Conservation (phyloP, 2,888 invertebrate species). For the Amiota communis region DNA sequence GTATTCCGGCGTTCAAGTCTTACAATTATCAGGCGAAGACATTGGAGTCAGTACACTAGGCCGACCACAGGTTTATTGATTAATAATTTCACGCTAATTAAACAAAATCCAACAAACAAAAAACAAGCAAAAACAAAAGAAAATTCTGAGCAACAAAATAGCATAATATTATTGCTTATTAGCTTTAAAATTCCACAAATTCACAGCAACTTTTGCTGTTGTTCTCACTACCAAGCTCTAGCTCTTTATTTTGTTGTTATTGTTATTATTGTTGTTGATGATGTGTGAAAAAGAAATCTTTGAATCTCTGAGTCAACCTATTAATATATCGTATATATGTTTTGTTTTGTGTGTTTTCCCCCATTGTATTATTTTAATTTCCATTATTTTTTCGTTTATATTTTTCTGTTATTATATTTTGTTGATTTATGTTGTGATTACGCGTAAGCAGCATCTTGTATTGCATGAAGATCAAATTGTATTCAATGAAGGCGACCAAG, state of each 20-base stretch:
- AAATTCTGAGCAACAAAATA: background rate
- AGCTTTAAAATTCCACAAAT: background rate
- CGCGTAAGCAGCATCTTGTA: constrained; percentile 53
- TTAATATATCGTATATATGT: background rate
- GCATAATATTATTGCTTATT: too few species aligned
- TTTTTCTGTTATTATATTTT: constrained; percentile 28
- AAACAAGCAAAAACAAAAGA: background rate
- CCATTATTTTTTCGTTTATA: constrained; percentile 14
- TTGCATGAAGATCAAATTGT: constrained; percentile 72
- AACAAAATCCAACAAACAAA: background rate
- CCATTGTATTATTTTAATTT: constrained; percentile 27
- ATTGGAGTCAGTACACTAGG: constrained; percentile 63
- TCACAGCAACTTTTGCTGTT: too few species aligned
- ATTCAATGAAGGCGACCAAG: constrained; percentile 74
- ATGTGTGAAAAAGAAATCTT: constrained; percentile 37
- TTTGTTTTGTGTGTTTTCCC: constrained; percentile 18
- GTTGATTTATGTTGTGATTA: constrained; percentile 20
- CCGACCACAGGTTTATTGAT: constrained; percentile 58
- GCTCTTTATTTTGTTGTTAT: background rate
- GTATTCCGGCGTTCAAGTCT: constrained; percentile 76
- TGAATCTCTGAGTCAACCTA: constrained; percentile 33
- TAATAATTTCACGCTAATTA: constrained; percentile 31
- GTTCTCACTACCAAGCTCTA: background rate
- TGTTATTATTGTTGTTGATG: constrained; percentile 14
- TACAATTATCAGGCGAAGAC: constrained; percentile 70